Conservation (phyloP, 2,797 vertebrate species). For the Cirrhinus molitorella region DNA sequence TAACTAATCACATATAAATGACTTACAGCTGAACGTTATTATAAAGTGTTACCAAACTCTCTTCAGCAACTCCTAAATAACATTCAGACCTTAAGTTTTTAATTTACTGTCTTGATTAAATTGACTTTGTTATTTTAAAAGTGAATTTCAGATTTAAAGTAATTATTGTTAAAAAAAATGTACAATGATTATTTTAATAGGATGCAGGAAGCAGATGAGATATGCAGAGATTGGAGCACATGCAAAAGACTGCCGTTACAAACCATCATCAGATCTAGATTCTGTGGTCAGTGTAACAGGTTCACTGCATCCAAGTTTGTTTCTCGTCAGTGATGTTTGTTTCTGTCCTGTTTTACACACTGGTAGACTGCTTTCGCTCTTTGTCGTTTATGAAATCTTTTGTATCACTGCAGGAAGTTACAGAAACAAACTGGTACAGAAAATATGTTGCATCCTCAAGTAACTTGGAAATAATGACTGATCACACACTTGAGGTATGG, state of each 20-base stretch:
- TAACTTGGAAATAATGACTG: slow-evolving; percentile 65
- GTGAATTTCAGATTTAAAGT: too few species aligned
- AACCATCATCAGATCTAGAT: slow-evolving; percentile 70
- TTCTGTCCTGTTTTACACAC: neutral
- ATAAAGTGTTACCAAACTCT: too few species aligned
- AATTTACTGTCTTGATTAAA: neutral
- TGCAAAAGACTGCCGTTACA: slow-evolving; percentile 69
- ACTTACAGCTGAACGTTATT: too few species aligned
- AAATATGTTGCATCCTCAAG: slow-evolving; percentile 66
- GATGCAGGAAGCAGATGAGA: slow-evolving; percentile 68
- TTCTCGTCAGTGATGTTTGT: neutral
- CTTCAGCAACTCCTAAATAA: neutral
- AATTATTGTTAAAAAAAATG: too few species aligned
- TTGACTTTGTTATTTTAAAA: neutral
- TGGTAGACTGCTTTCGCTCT: neutral
- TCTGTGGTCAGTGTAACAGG: slow-evolving; percentile 72
- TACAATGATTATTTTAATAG: slow-evolving; percentile 61
- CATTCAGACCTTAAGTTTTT: neutral
- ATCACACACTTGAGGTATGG: slow-evolving; percentile 73
- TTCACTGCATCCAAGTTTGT: neutral
- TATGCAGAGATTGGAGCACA: slow-evolving; percentile 74
- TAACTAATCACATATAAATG: too few species aligned
- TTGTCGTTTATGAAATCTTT: neutral
- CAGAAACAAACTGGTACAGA: slow-evolving; percentile 76
- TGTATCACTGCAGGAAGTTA: slow-evolving; percentile 37